phyloP scores from a whole-genome alignment of 2,113 vertebrate genomes.

The Petromus typicus region DNA sequence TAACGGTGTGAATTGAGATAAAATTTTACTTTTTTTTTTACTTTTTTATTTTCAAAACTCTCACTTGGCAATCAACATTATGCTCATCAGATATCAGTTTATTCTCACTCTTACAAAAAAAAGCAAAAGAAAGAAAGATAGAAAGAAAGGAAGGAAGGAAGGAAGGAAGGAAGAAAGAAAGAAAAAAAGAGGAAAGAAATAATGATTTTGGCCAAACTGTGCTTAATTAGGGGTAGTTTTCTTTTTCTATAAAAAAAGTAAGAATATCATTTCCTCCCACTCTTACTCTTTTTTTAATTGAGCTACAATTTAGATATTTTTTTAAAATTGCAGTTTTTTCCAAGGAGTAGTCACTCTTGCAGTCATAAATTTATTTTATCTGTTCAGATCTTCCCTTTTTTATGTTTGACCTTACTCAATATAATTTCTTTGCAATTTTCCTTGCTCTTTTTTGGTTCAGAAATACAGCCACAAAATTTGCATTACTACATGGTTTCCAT shows the following conservation, averaged over 20 bases:
- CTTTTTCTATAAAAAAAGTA: slow-evolving; percentile 8
- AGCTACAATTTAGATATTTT: slow-evolving; percentile 36
- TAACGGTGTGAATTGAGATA: background rate
- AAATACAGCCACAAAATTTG: background rate
- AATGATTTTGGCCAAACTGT: slow-evolving; percentile 34
- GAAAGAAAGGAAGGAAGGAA: slow-evolving; percentile 27
- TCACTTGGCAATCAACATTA: slow-evolving; percentile 8
- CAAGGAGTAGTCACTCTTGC: background rate
- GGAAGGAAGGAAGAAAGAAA: background rate
- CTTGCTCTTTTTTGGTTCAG: background rate
- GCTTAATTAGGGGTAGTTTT: slow-evolving; percentile 22
- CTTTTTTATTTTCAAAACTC: slow-evolving; percentile 44
- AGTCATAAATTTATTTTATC: slow-evolving; percentile 16
- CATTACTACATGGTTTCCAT: background rate
- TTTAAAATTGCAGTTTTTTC: background rate
- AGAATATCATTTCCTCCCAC: background rate
- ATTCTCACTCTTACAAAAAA: slow-evolving; percentile 4
- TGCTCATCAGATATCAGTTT: slow-evolving; percentile 15
- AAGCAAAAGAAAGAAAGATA: background rate
- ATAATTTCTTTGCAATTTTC: background rate
- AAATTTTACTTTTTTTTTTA: slow-evolving; percentile 14
- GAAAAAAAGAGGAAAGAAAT: slow-evolving; percentile 34
- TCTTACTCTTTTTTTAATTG: slow-evolving; percentile 5
- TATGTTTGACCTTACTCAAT: background rate
- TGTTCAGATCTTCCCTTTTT: background rate